Conservation (phyloP, 2,113 vertebrate species). For the Colius striatus region DNA sequence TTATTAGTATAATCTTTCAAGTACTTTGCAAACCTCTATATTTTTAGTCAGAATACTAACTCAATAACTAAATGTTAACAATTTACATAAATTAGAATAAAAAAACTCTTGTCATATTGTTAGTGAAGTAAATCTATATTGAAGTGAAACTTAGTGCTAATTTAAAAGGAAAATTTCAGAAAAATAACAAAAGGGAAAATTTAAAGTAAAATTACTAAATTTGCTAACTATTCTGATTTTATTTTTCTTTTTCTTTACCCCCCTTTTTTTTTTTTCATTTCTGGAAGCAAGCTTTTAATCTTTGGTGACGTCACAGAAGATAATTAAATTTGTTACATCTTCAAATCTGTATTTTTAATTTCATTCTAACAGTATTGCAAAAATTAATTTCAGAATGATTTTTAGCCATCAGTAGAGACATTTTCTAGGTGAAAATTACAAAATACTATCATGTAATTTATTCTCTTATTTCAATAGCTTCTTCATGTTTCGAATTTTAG, state of each 20-base stretch:
- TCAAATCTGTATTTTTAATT: slow-evolving; percentile 18
- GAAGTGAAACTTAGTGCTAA: background rate
- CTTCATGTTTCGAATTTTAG: background rate
- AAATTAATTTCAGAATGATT: background rate
- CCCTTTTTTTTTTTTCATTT: background rate
- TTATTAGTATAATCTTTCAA: background rate
- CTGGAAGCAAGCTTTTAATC: background rate
- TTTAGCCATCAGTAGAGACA: background rate
- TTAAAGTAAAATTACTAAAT: background rate
- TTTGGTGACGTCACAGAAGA: background rate
- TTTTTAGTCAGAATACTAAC: slow-evolving; percentile 20
- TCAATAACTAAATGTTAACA: background rate
- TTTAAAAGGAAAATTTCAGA: background rate
- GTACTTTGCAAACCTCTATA: background rate
- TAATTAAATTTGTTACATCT: slow-evolving; percentile 11
- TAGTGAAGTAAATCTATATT: background rate
- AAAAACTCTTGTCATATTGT: background rate
- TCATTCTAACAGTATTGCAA: background rate
- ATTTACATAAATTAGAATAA: background rate
- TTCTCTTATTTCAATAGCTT: background rate
- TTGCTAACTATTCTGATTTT: background rate
- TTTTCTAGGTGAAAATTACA: background rate
- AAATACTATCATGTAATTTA: background rate
- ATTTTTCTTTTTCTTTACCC: background rate
- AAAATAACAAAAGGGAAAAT: background rate